phyloP scores from a whole-genome alignment of 2,113 vertebrate species.

The Gila orcuttii region DNA sequence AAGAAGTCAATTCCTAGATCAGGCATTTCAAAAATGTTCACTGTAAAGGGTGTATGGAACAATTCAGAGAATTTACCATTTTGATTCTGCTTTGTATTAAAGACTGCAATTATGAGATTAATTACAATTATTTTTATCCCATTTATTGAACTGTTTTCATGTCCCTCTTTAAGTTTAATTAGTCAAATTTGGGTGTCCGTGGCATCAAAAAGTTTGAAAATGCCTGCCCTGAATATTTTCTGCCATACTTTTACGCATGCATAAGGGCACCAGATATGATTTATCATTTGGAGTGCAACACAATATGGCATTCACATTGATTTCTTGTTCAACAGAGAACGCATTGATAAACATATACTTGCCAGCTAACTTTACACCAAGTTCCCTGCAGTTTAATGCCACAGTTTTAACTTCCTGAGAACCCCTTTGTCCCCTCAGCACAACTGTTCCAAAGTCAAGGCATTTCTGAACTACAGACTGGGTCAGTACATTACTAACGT shows the following conservation, averaged over 20 bases:
- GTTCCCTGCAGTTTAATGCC: neutral
- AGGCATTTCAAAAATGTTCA: neutral
- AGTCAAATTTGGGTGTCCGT: no score
- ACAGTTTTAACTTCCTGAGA: neutral
- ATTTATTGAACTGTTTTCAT: no score
- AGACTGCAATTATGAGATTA: no score
- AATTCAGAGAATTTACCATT: no score
- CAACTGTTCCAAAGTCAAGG: slow-evolving; percentile 77
- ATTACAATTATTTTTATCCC: no score
- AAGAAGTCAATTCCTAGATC: neutral
- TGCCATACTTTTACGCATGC: neutral
- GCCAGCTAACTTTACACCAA: neutral
- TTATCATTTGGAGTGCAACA: neutral
- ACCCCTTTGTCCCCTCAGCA: slow-evolving; percentile 61
- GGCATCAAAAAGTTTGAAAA: neutral
- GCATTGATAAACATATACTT: neutral
- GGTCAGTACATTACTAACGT: slow-evolving; percentile 78
- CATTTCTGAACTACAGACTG: slow-evolving; percentile 73
- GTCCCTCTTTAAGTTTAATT: no score
- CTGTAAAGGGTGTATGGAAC: no score
- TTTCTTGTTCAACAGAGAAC: neutral
- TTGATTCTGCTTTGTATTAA: no score
- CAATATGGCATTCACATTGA: neutral
- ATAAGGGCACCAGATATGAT: neutral
- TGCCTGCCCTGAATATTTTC: neutral